Evolutionary conservation across 1,140 invertebrate species (phyloP), one percentile per base, ranked within the genome.

Genomic region (Microplitis demolitor): DNA sequence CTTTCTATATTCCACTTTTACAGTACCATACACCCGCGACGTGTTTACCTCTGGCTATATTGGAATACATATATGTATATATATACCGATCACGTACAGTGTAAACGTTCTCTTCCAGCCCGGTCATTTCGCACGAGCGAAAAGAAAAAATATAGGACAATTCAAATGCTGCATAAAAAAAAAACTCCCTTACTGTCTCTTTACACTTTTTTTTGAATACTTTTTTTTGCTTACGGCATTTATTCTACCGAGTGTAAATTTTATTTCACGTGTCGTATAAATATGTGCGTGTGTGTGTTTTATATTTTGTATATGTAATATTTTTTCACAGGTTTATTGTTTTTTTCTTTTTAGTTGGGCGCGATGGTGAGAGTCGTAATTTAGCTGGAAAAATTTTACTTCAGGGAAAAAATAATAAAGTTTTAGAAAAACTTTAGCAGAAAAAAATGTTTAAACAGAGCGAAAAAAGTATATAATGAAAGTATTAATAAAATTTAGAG

Each of bases 31-130:
- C 5, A 8, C 39, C 39, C 39, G 6, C 39, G 6, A 45, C 66
- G 70, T 75, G 39, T 45, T 45, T 45, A 45, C 39, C 39, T 45
- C 39, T 11, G 39, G 39, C 6, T 45, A 45, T 45, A 45, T 45
- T 45, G 1, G 5, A 45, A 9, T n/a, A n/a, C n/a, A 45, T 45
- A 45, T 45, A 45, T 11, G 5, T 31, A 56, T 80, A 77, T 54
- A 77, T 71, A 82, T 72, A 78, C 78, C 61, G 75, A 78, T 78
- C 81, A 82, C 78, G 80, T 82, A 71, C 71, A 60, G 77, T 79
- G 73, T 77, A 77, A 77, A 76, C 71, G 74, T 76, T 71, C 71
- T 73, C 68, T 62, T 14, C 63, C 63, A 35, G 37, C 6, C 34
- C 39, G 51, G 56, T 67, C 62, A 68, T 71, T 71, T 74, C 54